Conservation (phyloP, 2,888 invertebrate genomes). For the Chrysodeixis includens region DNA sequence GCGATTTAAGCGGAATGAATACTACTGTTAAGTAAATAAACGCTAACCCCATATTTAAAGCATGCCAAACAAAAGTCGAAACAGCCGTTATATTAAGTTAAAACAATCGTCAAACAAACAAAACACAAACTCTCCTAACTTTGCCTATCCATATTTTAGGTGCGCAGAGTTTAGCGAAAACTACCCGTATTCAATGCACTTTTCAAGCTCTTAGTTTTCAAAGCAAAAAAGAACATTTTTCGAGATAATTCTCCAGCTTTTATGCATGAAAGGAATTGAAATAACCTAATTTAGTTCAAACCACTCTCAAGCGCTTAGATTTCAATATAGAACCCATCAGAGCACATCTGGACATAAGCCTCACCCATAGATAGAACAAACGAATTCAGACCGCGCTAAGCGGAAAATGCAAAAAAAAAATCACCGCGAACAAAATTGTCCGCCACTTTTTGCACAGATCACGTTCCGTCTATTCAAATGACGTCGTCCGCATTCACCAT, state of each 20-base stretch:
- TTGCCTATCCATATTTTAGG: background rate
- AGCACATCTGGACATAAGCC: constrained; percentile 2
- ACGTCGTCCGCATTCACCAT: constrained; percentile 42
- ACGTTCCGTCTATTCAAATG: constrained; percentile 47
- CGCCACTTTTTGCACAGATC: constrained; percentile 41
- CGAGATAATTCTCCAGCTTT: background rate
- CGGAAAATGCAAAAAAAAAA: constrained; percentile 11
- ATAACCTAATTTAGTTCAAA: background rate
- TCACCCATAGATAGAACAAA: background rate
- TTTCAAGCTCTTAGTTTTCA: background rate
- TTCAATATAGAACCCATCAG: background rate
- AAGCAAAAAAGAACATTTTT: background rate
- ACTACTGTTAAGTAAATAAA: too few relatives aligned
- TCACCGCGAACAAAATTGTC: constrained; percentile 14
- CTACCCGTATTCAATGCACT: background rate
- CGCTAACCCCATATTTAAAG: background rate
- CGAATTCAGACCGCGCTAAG: background rate
- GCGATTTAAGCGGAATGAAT: too few relatives aligned
- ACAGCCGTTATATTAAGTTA: background rate
- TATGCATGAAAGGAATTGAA: background rate
- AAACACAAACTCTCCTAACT: background rate
- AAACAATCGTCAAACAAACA: constrained; percentile 3
- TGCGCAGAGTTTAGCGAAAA: background rate
- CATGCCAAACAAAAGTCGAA: background rate
- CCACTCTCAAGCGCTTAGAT: background rate